Conservation (phyloP, 2,113 vertebrate genomes). For the Myotis davidii region DNA sequence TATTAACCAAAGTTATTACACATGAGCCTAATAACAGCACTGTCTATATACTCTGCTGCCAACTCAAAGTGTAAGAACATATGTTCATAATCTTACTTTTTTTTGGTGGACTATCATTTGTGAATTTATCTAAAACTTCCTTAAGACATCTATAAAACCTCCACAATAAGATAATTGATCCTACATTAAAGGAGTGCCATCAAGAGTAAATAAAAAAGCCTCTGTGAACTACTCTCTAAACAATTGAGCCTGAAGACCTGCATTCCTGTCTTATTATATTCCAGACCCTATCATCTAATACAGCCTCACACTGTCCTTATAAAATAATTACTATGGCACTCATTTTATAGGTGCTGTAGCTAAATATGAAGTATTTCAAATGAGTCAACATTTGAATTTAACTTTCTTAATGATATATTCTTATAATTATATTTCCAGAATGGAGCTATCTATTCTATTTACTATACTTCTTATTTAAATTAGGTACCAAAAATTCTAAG, state of each 20-base stretch:
- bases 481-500: slow-evolving; percentile 10
- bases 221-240: not conserved
- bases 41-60: not conserved
- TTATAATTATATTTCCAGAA: not conserved
- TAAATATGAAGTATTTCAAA: not conserved
- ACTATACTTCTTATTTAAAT: slow-evolving; percentile 32
- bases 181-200: not conserved
- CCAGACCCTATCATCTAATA: no score
- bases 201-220: not conserved
- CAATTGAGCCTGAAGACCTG: not conserved
- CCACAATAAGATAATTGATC: not conserved
- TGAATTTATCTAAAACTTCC: not conserved
- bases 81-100: not conserved
- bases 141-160: not conserved
- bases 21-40: not conserved
- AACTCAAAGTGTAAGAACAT: not conserved
- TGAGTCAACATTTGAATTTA: slow-evolving; percentile 4
- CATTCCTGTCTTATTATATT: not conserved
- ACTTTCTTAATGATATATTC: slow-evolving; percentile 8
- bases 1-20: not conserved
- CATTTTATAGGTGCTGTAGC: not conserved
- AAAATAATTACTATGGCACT: not conserved
- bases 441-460: not conserved
- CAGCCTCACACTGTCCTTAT: rapidly evolving
- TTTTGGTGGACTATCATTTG: not conserved